A percentile compares a stretch with the other conserved stretches of the same genome.
Evolutionary conservation across 1,140 invertebrate species (phyloP).

Genomic region (Diorhabda sublineata): DNA sequence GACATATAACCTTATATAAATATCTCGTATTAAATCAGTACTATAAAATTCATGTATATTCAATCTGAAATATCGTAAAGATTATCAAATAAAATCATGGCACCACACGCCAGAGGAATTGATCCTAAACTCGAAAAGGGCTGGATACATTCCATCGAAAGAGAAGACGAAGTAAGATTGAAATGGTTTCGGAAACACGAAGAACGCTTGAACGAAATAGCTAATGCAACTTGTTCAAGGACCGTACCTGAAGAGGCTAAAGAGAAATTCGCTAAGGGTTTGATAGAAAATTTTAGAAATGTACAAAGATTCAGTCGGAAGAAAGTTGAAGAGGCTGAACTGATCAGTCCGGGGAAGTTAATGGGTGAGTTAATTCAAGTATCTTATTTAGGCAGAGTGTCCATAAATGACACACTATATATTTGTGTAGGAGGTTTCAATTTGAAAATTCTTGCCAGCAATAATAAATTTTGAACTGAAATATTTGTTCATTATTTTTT

Average conservation of each 20-base stretch:
- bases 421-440: no score
- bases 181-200: slow-evolving; percentile 40
- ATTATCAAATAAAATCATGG: background rate
- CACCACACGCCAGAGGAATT: slow-evolving; percentile 4
- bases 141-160: slow-evolving; percentile 32
- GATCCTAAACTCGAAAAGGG: slow-evolving; percentile 6
- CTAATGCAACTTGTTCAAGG: slow-evolving; percentile 27
- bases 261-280: slow-evolving; percentile 31
- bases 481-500: no score
- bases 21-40: no score
- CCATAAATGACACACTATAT: no score
- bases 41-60: no score
- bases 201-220: slow-evolving; percentile 32
- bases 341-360: slow-evolving; percentile 7
- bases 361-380: slow-evolving; percentile 1
- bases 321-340: slow-evolving; percentile 20
- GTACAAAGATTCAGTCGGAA: slow-evolving; percentile 21
- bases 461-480: no score
- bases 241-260: slow-evolving; percentile 34
- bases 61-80: no score
- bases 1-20: no score
- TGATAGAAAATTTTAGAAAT: slow-evolving; percentile 30
- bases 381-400: no score
- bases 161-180: slow-evolving; percentile 32
- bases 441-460: no score